Base-by-base conservation (phyloP, 2,888 invertebrate genomes). In the Maniola hyperantus region DNA sequence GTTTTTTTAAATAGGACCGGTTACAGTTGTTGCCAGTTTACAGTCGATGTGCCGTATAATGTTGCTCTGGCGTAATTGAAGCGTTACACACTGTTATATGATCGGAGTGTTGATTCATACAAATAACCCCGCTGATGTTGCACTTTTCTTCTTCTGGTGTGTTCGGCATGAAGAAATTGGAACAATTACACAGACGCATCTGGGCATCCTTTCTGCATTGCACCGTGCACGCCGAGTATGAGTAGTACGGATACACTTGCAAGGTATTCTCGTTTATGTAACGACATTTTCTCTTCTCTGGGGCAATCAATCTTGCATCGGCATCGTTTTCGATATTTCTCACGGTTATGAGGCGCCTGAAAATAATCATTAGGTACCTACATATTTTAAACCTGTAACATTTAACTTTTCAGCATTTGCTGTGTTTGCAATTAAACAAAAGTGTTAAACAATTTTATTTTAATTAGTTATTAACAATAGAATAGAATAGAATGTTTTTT, bases 191-290 rank as follows among this genome's bases (percentile, higher is more conserved):
- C 7, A 93, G 80, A 50, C 87, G 81, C 13, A 95, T 73, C 77
- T 96, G 96, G 0, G 94, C 94, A 64, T 94, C 91, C 81, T 95
- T 95, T 61, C 96, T 93, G 75, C 96, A 96, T 76, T 97, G 95
- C 0, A 96, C 95, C 6, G 94, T 94, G 77, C 96, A 97, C 0
- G 96, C 95, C 42, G 95, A 95, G 73, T 91, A 91, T 59, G 96
- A 96, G 75, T 96, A 96, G 78, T 93, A 91, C 0, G 87, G 86
- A 79, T 95, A 95, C 0, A 95, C 94, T 48, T 89, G 77, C 58
- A 91, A 71, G 46, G 80, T 83, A 72, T 94, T 92, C 82, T 97
- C 97, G 71, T 96, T 94, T 0, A 93, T 93, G 76, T 96, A 97
- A 5, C 95, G 94, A 79, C 97, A 97, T 79, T 95, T 95, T n/a